Evolutionary conservation across 2,113 vertebrate genomes (phyloP).

Genomic region (Lophura nycthemera): DNA sequence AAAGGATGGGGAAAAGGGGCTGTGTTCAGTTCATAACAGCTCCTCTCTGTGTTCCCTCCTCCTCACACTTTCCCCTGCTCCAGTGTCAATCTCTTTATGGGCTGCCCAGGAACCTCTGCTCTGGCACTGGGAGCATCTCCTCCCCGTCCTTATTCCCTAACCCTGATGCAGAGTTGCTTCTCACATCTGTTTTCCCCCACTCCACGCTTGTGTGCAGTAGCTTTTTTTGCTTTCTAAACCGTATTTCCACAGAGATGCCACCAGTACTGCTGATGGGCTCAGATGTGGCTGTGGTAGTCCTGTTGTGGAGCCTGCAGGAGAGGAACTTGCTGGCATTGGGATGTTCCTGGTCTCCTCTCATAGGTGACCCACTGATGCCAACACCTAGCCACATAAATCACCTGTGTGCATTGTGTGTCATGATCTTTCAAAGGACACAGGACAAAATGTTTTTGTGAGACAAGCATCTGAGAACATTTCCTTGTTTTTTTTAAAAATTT

Average conservation of each 20-base stretch:
- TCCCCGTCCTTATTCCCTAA: neutral
- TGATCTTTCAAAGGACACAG: neutral
- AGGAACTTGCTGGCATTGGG: neutral
- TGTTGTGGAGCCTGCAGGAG: neutral
- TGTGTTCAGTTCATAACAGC: neutral
- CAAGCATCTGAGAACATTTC: neutral
- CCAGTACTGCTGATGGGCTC: neutral
- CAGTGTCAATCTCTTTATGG: neutral
- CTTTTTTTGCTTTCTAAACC: neutral
- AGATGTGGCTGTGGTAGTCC: neutral
- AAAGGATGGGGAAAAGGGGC: neutral
- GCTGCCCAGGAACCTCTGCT: neutral
- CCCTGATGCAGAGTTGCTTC: neutral
- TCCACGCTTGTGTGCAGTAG: neutral
- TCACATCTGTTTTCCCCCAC: neutral
- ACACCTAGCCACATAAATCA: neutral
- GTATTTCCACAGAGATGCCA: neutral
- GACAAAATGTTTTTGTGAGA: neutral
- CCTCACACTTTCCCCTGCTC: neutral
- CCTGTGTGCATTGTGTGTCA: neutral
- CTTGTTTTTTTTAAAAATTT: rapidly evolving
- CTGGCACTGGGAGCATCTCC: neutral
- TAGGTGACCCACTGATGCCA: neutral
- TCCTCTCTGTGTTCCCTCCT: neutral
- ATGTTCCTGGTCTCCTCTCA: neutral